Evolutionary conservation across 2,113 vertebrate species (phyloP).

Genomic region (Prietella phreatophila): DNA sequence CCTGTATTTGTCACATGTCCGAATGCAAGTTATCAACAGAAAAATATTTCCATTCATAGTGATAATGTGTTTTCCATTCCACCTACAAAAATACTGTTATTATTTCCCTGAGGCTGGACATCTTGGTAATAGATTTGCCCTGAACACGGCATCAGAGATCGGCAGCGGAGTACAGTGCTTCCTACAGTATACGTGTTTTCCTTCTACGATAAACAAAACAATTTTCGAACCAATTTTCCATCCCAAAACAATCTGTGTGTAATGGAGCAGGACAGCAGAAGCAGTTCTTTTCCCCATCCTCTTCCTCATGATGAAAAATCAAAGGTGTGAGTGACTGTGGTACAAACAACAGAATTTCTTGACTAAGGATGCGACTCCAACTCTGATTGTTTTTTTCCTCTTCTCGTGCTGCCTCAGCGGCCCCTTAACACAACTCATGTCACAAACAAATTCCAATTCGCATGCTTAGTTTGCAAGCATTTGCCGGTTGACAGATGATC

Average conservation of each 20-base stretch:
- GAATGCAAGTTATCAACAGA: slow-evolving; percentile 25
- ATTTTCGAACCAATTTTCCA: slow-evolving; percentile 57
- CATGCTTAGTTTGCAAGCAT: slow-evolving; percentile 46
- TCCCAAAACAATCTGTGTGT: slow-evolving; percentile 54
- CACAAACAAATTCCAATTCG: slow-evolving; percentile 55
- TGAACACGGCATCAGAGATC: slow-evolving; percentile 34
- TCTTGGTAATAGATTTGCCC: slow-evolving; percentile 49
- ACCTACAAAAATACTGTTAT: slow-evolving; percentile 28
- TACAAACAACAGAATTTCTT: slow-evolving; percentile 52
- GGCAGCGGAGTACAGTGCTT: slow-evolving; percentile 23
- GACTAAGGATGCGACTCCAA: slow-evolving; percentile 45
- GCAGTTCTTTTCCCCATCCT: slow-evolving; percentile 55
- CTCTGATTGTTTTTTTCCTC: slow-evolving; percentile 54
- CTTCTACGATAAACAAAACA: slow-evolving; percentile 56
- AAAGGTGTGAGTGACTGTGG: slow-evolving; percentile 41
- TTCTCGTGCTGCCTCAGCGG: slow-evolving; percentile 27
- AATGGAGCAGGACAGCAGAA: slow-evolving; percentile 57
- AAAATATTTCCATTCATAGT: slow-evolving; percentile 40
- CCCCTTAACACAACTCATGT: slow-evolving; percentile 30
- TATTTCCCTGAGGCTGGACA: slow-evolving; percentile 52
- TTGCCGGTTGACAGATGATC: slow-evolving; percentile 49
- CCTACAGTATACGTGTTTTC: slow-evolving; percentile 43
- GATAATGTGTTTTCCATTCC: slow-evolving; percentile 49
- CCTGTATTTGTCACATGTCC: slow-evolving; percentile 26
- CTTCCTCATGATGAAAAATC: slow-evolving; percentile 56